phyloP scores from a whole-genome alignment of 2,888 invertebrate species.

The Drosophila emarginata region DNA sequence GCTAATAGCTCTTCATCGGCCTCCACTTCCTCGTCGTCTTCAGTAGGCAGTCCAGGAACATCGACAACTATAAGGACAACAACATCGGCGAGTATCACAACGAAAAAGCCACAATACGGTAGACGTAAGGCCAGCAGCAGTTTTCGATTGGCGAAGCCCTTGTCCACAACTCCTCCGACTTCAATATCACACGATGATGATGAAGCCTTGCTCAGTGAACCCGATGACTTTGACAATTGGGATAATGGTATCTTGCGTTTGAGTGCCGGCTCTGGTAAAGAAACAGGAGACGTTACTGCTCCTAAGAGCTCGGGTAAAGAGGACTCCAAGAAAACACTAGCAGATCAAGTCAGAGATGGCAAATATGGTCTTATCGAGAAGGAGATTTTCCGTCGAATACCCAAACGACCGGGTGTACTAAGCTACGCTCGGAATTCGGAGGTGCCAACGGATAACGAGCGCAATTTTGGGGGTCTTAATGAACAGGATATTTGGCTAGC shows the following conservation, averaged over 20 bases:
- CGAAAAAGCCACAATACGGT: conserved; percentile 2
- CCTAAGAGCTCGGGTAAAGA: conserved; percentile 82
- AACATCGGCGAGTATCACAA: conserved; percentile 13
- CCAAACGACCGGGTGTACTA: conserved; percentile 90
- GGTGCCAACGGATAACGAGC: conserved; percentile 90
- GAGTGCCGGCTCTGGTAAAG: conserved; percentile 88
- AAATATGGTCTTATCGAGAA: conserved; percentile 94
- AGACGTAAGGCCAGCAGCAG: conserved; percentile 69
- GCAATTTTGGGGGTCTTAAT: conserved; percentile 91
- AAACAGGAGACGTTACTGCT: conserved; percentile 80
- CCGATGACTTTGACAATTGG: conserved; percentile 83
- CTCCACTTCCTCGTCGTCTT: background rate
- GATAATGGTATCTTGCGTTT: conserved; percentile 87
- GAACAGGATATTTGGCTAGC: conserved; percentile 95
- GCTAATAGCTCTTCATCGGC: conserved; percentile 58
- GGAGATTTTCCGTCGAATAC: conserved; percentile 88
- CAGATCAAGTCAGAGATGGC: conserved; percentile 95
- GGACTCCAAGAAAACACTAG: conserved; percentile 91
- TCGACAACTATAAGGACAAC: conserved; percentile 3
- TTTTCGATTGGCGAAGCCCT: conserved; percentile 59
- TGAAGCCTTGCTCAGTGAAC: conserved; percentile 80
- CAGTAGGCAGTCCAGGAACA: background rate
- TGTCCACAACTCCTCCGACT: background rate
- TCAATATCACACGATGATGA: conserved; percentile 65
- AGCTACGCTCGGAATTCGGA: conserved; percentile 92